A percentile compares a stretch with the other conserved stretches of the same genome.
Evolutionary conservation across 92 coral and sea anemone genomes (phyloP).

Genomic region (Parazoanthus swiftii): DNA sequence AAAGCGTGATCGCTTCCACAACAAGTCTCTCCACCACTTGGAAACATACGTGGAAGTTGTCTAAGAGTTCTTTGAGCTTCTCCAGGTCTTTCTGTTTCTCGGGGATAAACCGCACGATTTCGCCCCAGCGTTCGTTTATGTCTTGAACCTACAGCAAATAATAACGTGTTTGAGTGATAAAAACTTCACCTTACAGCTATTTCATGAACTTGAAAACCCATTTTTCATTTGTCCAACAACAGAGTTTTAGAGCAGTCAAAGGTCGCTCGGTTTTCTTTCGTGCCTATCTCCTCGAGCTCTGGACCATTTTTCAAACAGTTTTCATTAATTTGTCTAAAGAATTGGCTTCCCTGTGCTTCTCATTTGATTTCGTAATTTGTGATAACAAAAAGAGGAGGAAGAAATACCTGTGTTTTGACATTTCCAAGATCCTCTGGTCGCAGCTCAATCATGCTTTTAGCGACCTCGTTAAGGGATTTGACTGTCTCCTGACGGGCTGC

Average conservation of each 20-base stretch:
- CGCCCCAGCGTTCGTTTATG: conserved; percentile 70
- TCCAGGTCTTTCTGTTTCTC: conserved; percentile 75
- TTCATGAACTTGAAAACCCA: too few species aligned
- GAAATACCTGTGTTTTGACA: conserved; percentile 55
- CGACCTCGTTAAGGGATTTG: conserved; percentile 63
- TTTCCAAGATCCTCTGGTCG: conserved; percentile 70
- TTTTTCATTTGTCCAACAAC: too few species aligned
- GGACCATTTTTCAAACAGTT: too few species aligned
- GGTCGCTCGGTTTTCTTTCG: too few species aligned
- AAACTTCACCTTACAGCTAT: too few species aligned
- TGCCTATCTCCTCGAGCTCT: too few species aligned
- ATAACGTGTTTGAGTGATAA: neutral
- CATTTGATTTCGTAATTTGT: too few species aligned
- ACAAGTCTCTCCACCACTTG: conserved; percentile 73
- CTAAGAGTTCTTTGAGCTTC: conserved; percentile 78
- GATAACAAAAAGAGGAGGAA: too few species aligned
- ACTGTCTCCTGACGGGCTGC: conserved; percentile 55
- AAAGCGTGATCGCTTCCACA: conserved; percentile 72
- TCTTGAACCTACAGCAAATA: conserved; percentile 39
- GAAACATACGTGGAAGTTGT: conserved; percentile 62
- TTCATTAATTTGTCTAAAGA: too few species aligned
- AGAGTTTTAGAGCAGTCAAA: too few species aligned
- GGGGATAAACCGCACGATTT: conserved; percentile 63
- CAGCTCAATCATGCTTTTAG: conserved; percentile 66
- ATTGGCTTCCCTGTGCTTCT: too few species aligned